These are phyloP conservation scores for Stenotaenia linearis DNA, from an alignment of 2,888 invertebrate species.

Conservation along the genomic window DNA sequence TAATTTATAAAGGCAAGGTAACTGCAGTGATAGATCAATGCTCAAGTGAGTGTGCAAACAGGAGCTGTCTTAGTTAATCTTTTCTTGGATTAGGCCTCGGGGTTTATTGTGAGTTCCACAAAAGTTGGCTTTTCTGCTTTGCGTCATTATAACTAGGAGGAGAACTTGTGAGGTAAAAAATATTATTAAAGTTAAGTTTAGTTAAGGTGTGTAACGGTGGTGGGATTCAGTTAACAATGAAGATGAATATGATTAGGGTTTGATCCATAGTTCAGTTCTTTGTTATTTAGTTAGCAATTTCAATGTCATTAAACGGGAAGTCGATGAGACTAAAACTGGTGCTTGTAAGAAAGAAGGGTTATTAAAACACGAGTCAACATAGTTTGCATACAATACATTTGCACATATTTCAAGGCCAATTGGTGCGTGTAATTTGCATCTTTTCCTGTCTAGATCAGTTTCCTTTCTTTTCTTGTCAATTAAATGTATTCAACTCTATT, in stretches of 20 bases:
- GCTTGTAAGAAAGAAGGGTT: background rate
- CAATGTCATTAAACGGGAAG: background rate
- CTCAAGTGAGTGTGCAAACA: background rate
- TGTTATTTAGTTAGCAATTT: background rate
- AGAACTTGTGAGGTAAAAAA: background rate
- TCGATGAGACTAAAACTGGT: background rate
- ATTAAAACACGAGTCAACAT: background rate
- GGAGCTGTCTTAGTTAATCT: slow-evolving; percentile 9
- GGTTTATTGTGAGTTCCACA: too few relatives aligned
- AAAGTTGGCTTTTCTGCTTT: background rate
- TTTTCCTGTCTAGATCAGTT: background rate
- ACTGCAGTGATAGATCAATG: background rate
- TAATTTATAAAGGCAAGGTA: background rate
- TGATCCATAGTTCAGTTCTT: background rate
- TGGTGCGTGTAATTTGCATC: background rate
- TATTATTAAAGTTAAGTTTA: background rate
- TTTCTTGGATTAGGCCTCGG: background rate
- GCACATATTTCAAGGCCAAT: background rate
- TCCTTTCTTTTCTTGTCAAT: background rate
- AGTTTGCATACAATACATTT: slow-evolving; percentile 5
- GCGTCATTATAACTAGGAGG: too few relatives aligned
- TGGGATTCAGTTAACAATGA: background rate
- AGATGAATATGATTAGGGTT: background rate
- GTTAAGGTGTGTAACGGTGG: background rate
- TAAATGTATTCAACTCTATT: too few relatives aligned